Base-by-base conservation (phyloP, 2,797 vertebrate species). In the Vipera latastei region DNA sequence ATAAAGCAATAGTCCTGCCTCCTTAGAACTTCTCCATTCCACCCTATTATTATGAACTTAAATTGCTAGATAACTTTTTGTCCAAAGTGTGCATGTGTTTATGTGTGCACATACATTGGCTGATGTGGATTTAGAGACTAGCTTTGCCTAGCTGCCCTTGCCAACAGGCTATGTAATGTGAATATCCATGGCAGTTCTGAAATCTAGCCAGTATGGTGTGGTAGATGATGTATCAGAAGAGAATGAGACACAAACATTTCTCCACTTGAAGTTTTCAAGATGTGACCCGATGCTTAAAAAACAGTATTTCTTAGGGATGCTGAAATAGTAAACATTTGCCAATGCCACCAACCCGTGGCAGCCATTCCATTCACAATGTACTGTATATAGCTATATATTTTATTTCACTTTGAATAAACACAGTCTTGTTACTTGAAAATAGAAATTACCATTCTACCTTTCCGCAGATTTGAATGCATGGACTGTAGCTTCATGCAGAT, bases 401-500 rank as follows among this genome's bases (percentile, higher is more conserved):
- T 57, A 5, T 48, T 60, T 57, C 11, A 26, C 38, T 61, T 53
- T n/a, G 65, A n/a, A n/a, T 65, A 90, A 14, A 73, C 25, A 60
- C 85, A 73, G 73, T 53, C 53, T 59, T 78, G 73, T 22, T 73
- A 18, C 25, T 28, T 12, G 18, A 73, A 86, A 95, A 93, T 4
- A 93, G 90, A 95, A 93, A 90, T 22, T n/a, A 28, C 32, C 55
- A 22, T 44, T 57, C 61, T 32, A 25, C n/a, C 88, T 94, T 95
- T 89, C 38, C 16, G n/a, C 16, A 91, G 78, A 86, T 88, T 73
- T 92, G 91, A 95, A 92, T 93, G 91, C 92, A 69, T 95, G 93
- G 92, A 95, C 95, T 93, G 69, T 88, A 86, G 85, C 94, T 95
- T 90, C 83, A 93, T 91, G 86, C 94, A 96, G 94, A 94, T 97